phyloP scores from a whole-genome alignment of 2,113 vertebrate species.

The Asarcornis scutulata region DNA sequence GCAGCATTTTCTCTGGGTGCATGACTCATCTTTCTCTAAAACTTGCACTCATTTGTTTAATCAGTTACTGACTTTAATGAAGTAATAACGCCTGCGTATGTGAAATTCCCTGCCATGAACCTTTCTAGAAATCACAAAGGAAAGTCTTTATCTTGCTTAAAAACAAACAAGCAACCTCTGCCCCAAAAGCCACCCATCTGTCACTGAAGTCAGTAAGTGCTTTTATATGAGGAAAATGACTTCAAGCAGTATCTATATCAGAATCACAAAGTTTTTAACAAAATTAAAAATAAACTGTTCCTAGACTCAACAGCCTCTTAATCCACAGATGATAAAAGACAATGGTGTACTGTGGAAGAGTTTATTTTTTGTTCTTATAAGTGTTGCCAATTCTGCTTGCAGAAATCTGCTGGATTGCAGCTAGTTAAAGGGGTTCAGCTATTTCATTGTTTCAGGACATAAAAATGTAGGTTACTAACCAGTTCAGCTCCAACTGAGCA shows the following conservation, averaged over 20 bases:
- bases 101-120: not conserved
- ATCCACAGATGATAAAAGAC: not conserved
- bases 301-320: not conserved
- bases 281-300: not conserved
- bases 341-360: not conserved
- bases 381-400: not conserved
- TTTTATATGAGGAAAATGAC: not conserved
- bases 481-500: fast-evolving
- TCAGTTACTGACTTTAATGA: not conserved
- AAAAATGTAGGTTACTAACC: not conserved
- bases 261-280: not conserved
- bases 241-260: not conserved
- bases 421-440: not conserved
- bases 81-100: not conserved
- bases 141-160: not conserved
- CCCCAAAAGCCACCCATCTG: not conserved
- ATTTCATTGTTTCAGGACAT: not conserved
- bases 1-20: not conserved
- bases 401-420: not conserved
- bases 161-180: not conserved
- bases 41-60: not conserved
- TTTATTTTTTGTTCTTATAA: not conserved
- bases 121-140: not conserved
- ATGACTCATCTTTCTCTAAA: not conserved
- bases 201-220: not conserved